phyloP scores from a whole-genome alignment of 2,797 vertebrate genomes.

The Hipposideros larvatus region DNA sequence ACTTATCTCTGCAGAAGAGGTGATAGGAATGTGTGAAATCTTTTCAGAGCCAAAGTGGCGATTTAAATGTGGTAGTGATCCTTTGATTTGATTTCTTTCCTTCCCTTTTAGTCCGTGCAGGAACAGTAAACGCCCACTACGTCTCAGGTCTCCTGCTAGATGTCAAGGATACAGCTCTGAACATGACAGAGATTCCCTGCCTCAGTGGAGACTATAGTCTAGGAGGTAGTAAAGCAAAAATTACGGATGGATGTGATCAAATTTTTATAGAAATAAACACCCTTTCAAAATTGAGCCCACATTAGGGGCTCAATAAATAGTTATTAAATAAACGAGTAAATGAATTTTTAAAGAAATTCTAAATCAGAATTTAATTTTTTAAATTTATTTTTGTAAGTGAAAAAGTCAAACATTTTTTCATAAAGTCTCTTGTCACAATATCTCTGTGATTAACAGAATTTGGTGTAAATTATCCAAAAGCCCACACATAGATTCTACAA shows the following conservation, averaged over 20 bases:
- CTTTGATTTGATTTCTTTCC: background rate
- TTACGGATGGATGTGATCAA: background rate
- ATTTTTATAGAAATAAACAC: background rate
- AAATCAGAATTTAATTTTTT: background rate
- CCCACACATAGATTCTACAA: background rate
- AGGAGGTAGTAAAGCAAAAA: background rate
- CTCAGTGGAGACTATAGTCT: background rate
- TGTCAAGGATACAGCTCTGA: background rate
- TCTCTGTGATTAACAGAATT: background rate
- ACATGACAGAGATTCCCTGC: background rate
- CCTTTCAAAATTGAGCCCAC: background rate
- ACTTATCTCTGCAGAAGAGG: background rate
- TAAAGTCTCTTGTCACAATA: background rate
- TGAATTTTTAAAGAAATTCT: background rate
- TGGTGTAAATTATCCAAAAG: background rate
- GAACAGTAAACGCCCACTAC: background rate
- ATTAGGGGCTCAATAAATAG: background rate
- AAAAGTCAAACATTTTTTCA: background rate
- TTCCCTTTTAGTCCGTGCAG: background rate
- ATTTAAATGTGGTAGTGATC: background rate
- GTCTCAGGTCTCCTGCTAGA: background rate
- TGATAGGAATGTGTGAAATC: background rate
- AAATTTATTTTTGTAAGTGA: background rate
- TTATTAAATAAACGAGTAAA: background rate
- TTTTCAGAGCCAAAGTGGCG: background rate